These are phyloP conservation scores for Theristicus caerulescens DNA, from an alignment of 2,113 vertebrate species.

Conservation along the genomic window DNA sequence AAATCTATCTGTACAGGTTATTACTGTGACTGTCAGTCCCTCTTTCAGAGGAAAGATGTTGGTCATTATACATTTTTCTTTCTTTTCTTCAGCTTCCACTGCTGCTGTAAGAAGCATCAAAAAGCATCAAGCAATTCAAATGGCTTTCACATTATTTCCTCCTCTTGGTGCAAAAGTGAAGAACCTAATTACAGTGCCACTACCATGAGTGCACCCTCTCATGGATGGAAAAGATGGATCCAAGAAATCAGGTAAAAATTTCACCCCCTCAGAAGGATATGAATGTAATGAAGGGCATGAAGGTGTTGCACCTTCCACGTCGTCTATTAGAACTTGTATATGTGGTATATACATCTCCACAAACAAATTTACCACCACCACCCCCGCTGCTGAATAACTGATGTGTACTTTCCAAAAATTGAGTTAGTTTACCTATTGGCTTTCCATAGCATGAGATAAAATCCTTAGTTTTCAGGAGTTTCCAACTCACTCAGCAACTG, in stretches of 20 bases:
- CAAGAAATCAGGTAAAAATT: not conserved
- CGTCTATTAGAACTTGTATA: not conserved
- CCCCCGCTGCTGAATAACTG: not conserved
- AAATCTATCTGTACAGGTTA: not conserved
- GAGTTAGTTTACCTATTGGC: not conserved
- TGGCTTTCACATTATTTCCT: slow-evolving; percentile 27
- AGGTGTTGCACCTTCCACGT: not conserved
- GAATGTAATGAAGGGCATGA: not conserved
- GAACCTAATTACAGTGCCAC: not conserved
- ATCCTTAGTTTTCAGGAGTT: not conserved
- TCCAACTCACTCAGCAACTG: not conserved
- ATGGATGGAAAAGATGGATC: not conserved
- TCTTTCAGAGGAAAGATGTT: not conserved
- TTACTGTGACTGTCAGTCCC: not conserved
- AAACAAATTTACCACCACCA: not conserved
- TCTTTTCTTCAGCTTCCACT: not conserved
- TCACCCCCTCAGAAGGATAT: not conserved
- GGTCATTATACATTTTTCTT: not conserved
- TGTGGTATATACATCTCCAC: not conserved
- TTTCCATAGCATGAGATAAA: not conserved
- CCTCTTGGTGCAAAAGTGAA: not conserved
- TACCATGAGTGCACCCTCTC: not conserved
- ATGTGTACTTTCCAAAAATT: not conserved
- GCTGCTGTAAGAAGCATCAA: not conserved
- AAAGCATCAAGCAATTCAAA: not conserved